Evolutionary conservation across 2,888 invertebrate genomes (phyloP).

Genomic region (Lottia scabra): DNA sequence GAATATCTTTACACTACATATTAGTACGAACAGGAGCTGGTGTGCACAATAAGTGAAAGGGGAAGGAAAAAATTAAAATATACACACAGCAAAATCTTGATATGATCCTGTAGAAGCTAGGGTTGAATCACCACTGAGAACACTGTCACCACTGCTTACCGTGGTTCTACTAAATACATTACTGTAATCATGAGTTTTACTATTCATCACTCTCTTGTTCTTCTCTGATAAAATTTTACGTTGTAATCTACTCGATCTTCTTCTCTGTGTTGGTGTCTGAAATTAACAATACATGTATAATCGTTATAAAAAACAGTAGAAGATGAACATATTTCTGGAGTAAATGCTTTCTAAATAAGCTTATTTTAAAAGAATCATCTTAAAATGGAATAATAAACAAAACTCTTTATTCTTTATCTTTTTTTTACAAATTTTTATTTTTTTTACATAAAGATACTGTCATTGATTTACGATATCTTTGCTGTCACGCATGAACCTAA

Average conservation of each 20-base stretch:
- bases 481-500: no score
- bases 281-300: conserved; percentile 15
- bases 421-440: no score
- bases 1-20: not conserved
- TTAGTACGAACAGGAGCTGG: not conserved
- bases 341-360: no score
- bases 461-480: no score
- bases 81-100: conserved; percentile 63
- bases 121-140: conserved; percentile 42
- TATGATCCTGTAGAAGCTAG: conserved; percentile 57
- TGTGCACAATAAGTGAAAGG: not conserved
- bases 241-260: conserved; percentile 50
- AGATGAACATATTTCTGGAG: no score
- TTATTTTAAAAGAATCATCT: no score
- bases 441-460: no score
- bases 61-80: conserved; percentile 20
- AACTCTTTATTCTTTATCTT: no score
- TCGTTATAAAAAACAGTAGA: no score
- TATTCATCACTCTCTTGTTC: conserved; percentile 26
- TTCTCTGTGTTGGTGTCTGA: conserved; percentile 45
- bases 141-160: conserved; percentile 45
- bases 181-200: conserved; percentile 25
- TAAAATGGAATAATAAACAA: no score
- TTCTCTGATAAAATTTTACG: conserved; percentile 46
- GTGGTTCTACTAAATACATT: conserved; percentile 54